Conservation (phyloP, 2,797 vertebrate species). For the Ciconia nigra region DNA sequence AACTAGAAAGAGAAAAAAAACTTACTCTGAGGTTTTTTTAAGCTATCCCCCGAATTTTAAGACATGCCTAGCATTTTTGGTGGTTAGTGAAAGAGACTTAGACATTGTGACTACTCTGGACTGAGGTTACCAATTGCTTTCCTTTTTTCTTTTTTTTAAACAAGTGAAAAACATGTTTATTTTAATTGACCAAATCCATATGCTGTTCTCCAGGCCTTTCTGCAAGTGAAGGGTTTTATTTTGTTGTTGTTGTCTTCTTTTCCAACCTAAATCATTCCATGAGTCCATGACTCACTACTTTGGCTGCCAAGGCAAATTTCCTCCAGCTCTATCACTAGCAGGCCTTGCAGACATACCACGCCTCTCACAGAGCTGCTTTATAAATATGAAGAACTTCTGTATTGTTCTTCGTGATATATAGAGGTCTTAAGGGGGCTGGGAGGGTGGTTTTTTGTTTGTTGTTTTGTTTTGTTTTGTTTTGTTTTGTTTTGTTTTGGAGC, state of each 20-base stretch:
- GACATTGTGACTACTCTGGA: background rate
- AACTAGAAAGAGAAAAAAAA: background rate
- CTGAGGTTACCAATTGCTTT: background rate
- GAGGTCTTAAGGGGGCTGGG: background rate
- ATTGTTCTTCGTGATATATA: background rate
- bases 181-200: background rate
- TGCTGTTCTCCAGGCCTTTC: background rate
- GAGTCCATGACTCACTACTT: background rate
- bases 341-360: background rate
- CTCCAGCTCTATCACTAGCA: background rate
- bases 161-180: background rate
- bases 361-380: background rate
- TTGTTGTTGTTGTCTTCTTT: background rate
- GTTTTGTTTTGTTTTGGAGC: background rate
- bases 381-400: background rate
- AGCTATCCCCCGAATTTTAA: background rate
- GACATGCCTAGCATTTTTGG: background rate
- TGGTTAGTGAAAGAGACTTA: background rate
- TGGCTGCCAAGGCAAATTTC: background rate
- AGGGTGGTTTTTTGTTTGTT: background rate
- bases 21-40: background rate
- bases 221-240: background rate
- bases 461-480: background rate
- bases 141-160: background rate
- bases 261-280: background rate